phyloP scores from a whole-genome alignment of 2,113 vertebrate species.

The Triplophysa siluroides region DNA sequence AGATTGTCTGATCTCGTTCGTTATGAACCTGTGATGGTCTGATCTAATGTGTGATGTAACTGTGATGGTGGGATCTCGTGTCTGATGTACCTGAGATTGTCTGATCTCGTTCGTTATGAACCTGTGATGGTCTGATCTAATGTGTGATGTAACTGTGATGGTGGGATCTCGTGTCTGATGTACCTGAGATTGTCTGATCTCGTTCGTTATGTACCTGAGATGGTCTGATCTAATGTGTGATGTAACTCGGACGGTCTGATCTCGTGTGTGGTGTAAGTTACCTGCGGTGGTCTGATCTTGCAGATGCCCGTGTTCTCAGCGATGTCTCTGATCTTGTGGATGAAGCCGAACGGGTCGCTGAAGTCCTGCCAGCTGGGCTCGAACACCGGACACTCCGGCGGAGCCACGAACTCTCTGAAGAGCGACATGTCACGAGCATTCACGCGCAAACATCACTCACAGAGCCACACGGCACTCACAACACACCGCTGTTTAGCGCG shows the following conservation, averaged over 20 bases:
- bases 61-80: neutral
- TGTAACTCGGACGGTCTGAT: neutral
- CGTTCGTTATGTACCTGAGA: too few species aligned
- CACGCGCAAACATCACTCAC: neutral
- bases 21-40: neutral
- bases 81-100: neutral
- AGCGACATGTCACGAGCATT: conserved; percentile 30
- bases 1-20: neutral
- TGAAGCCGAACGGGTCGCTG: conserved; percentile 89
- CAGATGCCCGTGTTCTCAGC: conserved; percentile 95
- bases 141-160: neutral
- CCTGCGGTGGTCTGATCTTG: conserved; percentile 96
- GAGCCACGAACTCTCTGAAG: conserved; percentile 84
- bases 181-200: neutral
- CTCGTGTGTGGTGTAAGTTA: conserved; percentile 49
- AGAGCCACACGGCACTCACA: neutral
- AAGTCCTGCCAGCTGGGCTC: conserved; percentile 97
- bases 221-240: neutral
- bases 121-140: neutral
- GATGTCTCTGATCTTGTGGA: conserved; percentile 94
- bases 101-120: too few species aligned
- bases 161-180: neutral
- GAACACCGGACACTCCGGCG: conserved; percentile 95
- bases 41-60: neutral
- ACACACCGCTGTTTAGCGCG: too few species aligned